phyloP scores from a whole-genome alignment of 1,140 invertebrate genomes.

The Hydropsyche tenuis region DNA sequence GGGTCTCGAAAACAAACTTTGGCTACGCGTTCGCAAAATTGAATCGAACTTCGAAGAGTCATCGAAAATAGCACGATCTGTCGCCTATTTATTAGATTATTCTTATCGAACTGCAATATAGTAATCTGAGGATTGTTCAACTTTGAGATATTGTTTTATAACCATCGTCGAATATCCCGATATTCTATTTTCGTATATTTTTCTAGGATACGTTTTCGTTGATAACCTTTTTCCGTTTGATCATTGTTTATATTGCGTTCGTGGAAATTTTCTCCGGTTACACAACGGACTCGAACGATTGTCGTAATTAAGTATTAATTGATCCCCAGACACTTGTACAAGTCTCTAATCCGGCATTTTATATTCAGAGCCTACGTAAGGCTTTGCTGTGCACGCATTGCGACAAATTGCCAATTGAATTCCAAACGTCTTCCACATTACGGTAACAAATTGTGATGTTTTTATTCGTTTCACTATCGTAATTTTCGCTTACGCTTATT shows the following conservation, averaged over 20 bases:
- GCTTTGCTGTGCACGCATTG: constrained; percentile 5
- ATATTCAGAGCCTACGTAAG: constrained; percentile 1
- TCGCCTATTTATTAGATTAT: background rate
- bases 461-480: constrained; percentile 5
- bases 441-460: constrained; percentile 3
- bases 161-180: no score
- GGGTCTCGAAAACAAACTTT: constrained; percentile 20
- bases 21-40: constrained; percentile 19
- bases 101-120: constrained; percentile 8
- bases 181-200: no score
- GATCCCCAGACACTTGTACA: constrained; percentile 11
- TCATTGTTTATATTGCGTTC: no score
- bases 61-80: constrained; percentile 6
- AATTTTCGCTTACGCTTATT: background rate
- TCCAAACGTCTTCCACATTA: background rate
- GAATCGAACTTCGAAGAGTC: background rate
- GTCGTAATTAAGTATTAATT: constrained; percentile 22
- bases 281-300: background rate
- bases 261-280: background rate
- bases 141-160: no score
- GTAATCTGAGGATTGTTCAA: no score
- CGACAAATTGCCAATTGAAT: constrained; percentile 21
- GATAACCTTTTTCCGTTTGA: no score
- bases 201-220: no score
- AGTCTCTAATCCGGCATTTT: constrained; percentile 7